Base-by-base conservation (phyloP, 2,888 invertebrate species). In the Scaptomyza parva region DNA sequence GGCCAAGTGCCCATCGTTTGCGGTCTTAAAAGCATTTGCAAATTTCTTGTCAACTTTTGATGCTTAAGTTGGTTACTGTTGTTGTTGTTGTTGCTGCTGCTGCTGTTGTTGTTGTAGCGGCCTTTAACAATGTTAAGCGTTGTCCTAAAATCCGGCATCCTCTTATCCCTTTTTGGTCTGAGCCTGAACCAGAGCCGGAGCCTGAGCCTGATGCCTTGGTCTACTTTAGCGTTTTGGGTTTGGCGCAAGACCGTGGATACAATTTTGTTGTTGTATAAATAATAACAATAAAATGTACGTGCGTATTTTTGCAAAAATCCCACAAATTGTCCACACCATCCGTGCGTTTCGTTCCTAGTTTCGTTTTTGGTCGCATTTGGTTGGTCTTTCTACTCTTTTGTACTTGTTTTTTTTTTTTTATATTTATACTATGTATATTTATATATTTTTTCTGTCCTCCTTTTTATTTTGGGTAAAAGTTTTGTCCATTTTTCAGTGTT, bases 231-330 rank as follows among this genome's bases (percentile, higher is more conserved):
- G 40, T 43, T 45, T 28, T 48, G 55, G 22, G 18, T 44, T 40
- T 35, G 62, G 30, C 44, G 60, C 53, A 28, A 55, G 33, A 24
- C 63, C 52, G 47, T 69, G 59, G 69, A 44, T 35, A 65, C 60
- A 55, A 59, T 66, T 65, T 70, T 70, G 60, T 52, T 70, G 60
- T 52, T 70, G 59, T 66, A 68, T 71, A 83, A 80, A 83, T 80
- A 75, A 83, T 75, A 83, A 77, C 84, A 83, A 80, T 83, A 72
- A 80, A 80, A 72, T 77, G 53, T 77, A 66, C 72, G 72, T 76
- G 68, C 48, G 76, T 68, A 75, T 68, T 71, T 76, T 71, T 58
- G 41, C 45, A 68, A 45, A 70, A 75, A 61, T 59, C 44, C 58
- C 68, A 53, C 77, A 80, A 80, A 77, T 80, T 77, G 79, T 69